Base-by-base conservation (phyloP, 2,888 invertebrate species). In the Hyppa rectilinea region DNA sequence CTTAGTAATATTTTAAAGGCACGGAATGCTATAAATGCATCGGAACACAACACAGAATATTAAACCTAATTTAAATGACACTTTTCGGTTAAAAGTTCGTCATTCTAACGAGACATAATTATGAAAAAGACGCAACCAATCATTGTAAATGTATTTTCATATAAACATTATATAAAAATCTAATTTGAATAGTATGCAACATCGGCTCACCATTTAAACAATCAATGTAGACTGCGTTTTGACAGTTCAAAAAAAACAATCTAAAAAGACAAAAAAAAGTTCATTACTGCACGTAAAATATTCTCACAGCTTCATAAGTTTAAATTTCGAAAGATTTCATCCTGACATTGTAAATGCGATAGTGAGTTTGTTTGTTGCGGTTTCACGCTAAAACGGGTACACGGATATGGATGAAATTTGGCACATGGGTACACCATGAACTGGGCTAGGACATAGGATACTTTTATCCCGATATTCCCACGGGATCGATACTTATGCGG, bases 21-120 rank as follows among this genome's bases (percentile, higher is more conserved):
- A 80, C 50, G 60, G 43, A 65, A 74, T 61, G 56, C 55, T 66
- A 40, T 65, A 81, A 77, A 81, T 81, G 71, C 78, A 53, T 47
- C 43, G 9, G 71, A 63, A 66, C 58, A 71, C 50, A 63, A 49
- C 53, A 77, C 68, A 45, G 29, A 64, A 58, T 45, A 58, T 77
- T 66, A 49, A 61, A 58, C 49, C 53, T 69, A 62, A 69, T 64
- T 60, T 53, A 31, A 81, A 59, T 55, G 20, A 62, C 52, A 58
- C 20, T 59, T 47, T 4, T 56, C 14, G 5, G 31, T 53, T 52
- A 34, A 58, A 56, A 49, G 23, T 31, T 64, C 47, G 40, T 43
- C 49, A 40, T 58, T 65, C 20, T 49, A 20, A 40, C 12, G 23
- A 45, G 17, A 59, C 45, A 53, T 71, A 53, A 75, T n/a, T n/a